Percentiles rank a stretch among this genome's conserved stretches.
Conservation (phyloP, 2,888 invertebrate species). For the Leptothorax acervorum region DNA sequence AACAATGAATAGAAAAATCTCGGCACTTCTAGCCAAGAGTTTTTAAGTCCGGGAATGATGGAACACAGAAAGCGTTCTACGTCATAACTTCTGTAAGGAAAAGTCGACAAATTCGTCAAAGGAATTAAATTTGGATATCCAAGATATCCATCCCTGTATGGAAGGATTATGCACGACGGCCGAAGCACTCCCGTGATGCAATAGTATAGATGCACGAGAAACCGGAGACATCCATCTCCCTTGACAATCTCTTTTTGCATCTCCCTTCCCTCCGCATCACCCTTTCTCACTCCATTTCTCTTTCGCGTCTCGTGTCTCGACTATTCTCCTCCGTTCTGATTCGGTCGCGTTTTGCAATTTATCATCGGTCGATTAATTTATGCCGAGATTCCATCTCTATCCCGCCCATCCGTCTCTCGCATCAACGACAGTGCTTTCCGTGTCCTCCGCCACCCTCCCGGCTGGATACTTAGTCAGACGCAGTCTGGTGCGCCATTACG, state of each 20-base stretch:
- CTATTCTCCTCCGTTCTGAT: conserved; percentile 64
- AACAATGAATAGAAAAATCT: background rate
- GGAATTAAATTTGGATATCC: conserved; percentile 24
- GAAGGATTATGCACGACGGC: conserved; percentile 43
- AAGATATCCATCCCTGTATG: background rate
- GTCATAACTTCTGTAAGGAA: background rate
- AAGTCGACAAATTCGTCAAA: conserved; percentile 17
- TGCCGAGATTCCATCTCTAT: conserved; percentile 73
- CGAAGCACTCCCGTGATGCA: conserved; percentile 56
- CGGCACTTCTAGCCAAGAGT: background rate
- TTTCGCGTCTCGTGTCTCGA: conserved; percentile 55
- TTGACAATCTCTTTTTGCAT: conserved; percentile 80
- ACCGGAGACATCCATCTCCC: conserved; percentile 81
- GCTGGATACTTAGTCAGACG: conserved; percentile 50
- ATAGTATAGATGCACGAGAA: conserved; percentile 57
- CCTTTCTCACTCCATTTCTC: background rate
- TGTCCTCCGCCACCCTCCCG: background rate
- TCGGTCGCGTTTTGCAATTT: conserved; percentile 76
- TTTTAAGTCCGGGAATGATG: background rate
- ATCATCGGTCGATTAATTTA: conserved; percentile 83
- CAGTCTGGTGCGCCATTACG: conserved; percentile 40
- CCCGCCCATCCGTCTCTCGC: conserved; percentile 46
- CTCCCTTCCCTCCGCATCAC: conserved; percentile 47
- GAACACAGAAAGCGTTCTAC: background rate
- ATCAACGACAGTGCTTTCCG: conserved; percentile 40